Evolutionary conservation across 2,888 invertebrate genomes (phyloP).

Genomic region (Drosophila merina): DNA sequence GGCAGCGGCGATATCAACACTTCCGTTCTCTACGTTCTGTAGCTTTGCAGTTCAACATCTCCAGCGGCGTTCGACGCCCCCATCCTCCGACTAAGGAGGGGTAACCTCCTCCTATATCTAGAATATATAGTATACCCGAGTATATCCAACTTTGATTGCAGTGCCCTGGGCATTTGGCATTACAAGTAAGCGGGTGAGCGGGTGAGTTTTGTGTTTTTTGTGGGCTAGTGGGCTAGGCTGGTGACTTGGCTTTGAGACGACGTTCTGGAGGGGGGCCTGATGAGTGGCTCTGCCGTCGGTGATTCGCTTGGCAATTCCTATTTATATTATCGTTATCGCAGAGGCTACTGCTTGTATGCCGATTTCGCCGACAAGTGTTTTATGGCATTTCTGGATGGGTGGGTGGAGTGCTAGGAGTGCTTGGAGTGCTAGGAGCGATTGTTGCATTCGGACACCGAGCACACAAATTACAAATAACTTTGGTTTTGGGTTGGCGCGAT

Average conservation of each 20-base stretch:
- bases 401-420: constrained; percentile 2
- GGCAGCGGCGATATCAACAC: constrained; percentile 72
- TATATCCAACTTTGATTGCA: constrained; percentile 63
- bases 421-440: constrained; percentile 18
- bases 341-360: constrained; percentile 18
- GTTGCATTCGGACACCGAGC: constrained; percentile 27
- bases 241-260: constrained; percentile 59
- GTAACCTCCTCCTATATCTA: too few species aligned
- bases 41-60: constrained; percentile 19
- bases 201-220: constrained; percentile 27
- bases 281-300: constrained; percentile 52
- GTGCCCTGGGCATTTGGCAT: constrained; percentile 56
- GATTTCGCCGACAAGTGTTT: background rate
- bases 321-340: constrained; percentile 56
- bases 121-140: too few species aligned
- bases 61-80: constrained; percentile 32
- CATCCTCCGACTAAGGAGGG: too few species aligned
- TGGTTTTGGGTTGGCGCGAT: constrained; percentile 4
- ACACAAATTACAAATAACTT: constrained; percentile 41
- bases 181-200: constrained; percentile 24
- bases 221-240: constrained; percentile 37
- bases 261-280: constrained; percentile 13
- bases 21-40: constrained; percentile 53
- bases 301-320: constrained; percentile 44
- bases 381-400: background rate